Evolutionary conservation across 2,888 invertebrate genomes (phyloP).

Genomic region (Leptinotarsa tumamoca): DNA sequence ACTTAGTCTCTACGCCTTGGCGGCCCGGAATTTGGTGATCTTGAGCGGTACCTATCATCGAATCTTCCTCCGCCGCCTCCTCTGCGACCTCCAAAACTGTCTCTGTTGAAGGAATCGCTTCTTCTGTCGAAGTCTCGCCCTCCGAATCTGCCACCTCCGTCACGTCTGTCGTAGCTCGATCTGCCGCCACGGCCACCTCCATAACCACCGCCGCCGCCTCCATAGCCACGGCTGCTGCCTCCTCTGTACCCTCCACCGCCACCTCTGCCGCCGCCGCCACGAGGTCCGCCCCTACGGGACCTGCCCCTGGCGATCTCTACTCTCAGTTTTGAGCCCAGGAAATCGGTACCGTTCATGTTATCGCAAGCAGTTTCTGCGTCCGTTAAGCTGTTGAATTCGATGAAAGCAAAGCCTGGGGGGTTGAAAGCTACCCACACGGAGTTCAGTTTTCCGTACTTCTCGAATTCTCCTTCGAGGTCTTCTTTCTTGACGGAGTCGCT

Average conservation of each 20-base stretch:
- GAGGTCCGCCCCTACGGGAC: conserved; percentile 74
- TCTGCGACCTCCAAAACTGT: conserved; percentile 54
- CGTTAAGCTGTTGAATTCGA: conserved; percentile 89
- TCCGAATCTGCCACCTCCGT: conserved; percentile 49
- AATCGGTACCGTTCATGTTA: conserved; percentile 88
- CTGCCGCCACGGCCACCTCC: conserved; percentile 63
- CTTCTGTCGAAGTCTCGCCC: conserved; percentile 54
- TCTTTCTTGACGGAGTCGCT: conserved; percentile 91
- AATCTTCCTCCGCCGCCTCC: conserved; percentile 54
- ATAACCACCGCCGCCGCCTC: conserved; percentile 50
- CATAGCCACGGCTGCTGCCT: conserved; percentile 50
- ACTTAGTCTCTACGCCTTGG: conserved; percentile 50
- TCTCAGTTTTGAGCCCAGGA: conserved; percentile 87
- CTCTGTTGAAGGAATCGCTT: conserved; percentile 51
- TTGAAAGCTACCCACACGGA: conserved; percentile 95
- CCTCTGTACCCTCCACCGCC: conserved; percentile 63
- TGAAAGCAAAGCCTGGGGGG: conserved; percentile 94
- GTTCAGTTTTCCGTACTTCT: conserved; percentile 91
- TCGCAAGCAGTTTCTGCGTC: conserved; percentile 92
- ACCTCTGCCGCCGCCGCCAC: conserved; percentile 71
- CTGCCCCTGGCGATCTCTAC: conserved; percentile 90
- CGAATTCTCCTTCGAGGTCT: conserved; percentile 90
- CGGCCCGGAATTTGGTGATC: conserved; percentile 53
- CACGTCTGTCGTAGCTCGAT: conserved; percentile 48
- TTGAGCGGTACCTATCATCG: conserved; percentile 56